Percentiles rank a stretch among this genome's conserved stretches.
phyloP scores from a whole-genome alignment of 64 coral and sea anemone genomes.

The Hydrozoanthus tunicans region DNA sequence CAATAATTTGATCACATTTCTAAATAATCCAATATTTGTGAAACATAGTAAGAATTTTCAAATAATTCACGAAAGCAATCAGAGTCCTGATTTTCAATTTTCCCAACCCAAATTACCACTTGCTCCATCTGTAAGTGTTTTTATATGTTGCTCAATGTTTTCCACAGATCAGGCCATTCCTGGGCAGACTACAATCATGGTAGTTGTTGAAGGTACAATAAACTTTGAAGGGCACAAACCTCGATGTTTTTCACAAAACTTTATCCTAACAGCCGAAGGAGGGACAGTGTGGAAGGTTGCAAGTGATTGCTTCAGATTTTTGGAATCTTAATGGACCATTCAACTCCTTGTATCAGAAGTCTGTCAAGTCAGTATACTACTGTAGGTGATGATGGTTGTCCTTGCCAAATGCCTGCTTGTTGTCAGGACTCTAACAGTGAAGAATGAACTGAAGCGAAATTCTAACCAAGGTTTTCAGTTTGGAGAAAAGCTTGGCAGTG shows the following conservation, averaged over 20 bases:
- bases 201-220: conserved; percentile 77
- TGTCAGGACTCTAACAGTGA: too few species aligned
- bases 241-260: conserved; percentile 83
- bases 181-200: conserved; percentile 83
- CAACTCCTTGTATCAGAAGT: not conserved
- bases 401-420: too few species aligned
- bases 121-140: too few species aligned
- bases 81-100: too few species aligned
- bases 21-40: too few species aligned
- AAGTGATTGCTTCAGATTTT: conserved; percentile 92
- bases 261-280: conserved; percentile 85
- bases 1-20: too few species aligned
- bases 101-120: too few species aligned
- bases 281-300: conserved; percentile 90
- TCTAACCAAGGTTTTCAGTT: not conserved
- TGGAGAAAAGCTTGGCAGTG: not conserved
- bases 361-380: not conserved
- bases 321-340: conserved; percentile 27
- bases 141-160: not conserved
- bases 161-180: conserved; percentile 86
- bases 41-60: too few species aligned
- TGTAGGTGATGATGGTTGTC: too few species aligned
- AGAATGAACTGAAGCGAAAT: not conserved
- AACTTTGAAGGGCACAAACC: conserved; percentile 79
- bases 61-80: too few species aligned